Percentiles rank a stretch among this genome's conserved stretches.
These are phyloP conservation scores for Glandiceps talaboti DNA, from an alignment of 53 echinoderm and acorn worm genomes.

Conservation along the genomic window DNA sequence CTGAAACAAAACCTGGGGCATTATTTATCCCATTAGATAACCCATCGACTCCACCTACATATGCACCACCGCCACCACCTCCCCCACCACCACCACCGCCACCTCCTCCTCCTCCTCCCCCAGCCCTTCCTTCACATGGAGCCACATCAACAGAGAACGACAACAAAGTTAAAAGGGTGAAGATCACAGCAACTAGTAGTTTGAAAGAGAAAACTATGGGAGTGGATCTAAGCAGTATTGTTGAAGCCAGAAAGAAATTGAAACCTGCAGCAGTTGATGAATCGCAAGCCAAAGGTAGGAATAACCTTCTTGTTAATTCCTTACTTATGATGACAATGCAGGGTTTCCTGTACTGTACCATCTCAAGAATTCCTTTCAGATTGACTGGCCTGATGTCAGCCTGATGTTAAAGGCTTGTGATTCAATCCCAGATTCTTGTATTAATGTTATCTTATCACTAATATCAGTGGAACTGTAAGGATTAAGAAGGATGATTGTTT, in stretches of 20 bases:
- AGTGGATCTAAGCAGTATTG: not conserved
- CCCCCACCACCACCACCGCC: constrained; percentile 9
- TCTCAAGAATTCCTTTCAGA: too few relatives aligned
- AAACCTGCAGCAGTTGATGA: not conserved
- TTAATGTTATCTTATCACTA: too few relatives aligned
- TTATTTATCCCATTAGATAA: not conserved
- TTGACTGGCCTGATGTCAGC: too few relatives aligned
- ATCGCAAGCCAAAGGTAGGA: not conserved
- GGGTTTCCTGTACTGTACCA: too few relatives aligned
- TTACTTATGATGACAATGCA: too few relatives aligned
- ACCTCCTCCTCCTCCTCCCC: not conserved
- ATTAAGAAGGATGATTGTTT: too few relatives aligned
- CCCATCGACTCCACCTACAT: not conserved
- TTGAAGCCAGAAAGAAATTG: not conserved
- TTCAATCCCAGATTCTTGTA: too few relatives aligned
- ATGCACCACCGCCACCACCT: constrained; percentile 14
- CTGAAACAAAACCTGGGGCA: not conserved
- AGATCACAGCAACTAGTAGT: not conserved
- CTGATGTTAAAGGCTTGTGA: too few relatives aligned
- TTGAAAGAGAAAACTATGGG: not conserved
- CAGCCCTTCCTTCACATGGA: not conserved
- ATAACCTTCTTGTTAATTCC: too few relatives aligned
- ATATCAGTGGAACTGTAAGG: too few relatives aligned
- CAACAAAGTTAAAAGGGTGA: not conserved
- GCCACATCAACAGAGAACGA: not conserved